Evolutionary conservation across 2,888 invertebrate genomes (phyloP).

Genomic region (Glaucopsyche alexis): DNA sequence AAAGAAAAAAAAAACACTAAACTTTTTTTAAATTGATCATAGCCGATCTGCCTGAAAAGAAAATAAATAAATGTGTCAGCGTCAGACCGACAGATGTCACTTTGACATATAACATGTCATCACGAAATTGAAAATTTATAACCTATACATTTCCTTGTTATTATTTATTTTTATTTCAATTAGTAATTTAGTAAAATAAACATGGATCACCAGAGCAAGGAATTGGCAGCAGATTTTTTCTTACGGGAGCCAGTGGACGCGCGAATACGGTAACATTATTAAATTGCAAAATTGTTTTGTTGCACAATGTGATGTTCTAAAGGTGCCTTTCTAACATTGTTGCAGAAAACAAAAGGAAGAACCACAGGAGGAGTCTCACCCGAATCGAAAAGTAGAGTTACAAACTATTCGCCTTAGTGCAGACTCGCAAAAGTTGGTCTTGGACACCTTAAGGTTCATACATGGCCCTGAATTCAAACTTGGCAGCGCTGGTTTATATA

Average conservation of each 20-base stretch:
- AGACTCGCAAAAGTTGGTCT: conserved; percentile 85
- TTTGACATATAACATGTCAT: conserved; percentile 20
- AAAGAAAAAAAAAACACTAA: too few relatives aligned
- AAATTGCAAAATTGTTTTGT: conserved; percentile 33
- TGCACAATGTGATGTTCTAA: conserved; percentile 41
- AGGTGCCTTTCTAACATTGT: conserved; percentile 22
- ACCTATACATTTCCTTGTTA: not conserved
- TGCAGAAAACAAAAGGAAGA: conserved; percentile 66
- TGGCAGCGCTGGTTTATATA: conserved; percentile 78
- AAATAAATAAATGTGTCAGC: not conserved
- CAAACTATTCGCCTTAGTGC: conserved; percentile 85
- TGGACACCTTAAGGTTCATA: conserved; percentile 86
- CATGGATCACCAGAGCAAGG: conserved; percentile 81
- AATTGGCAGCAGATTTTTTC: conserved; percentile 82
- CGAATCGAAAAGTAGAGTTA: conserved; percentile 85
- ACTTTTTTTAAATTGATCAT: too few relatives aligned
- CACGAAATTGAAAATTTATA: not conserved
- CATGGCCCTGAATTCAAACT: conserved; percentile 85
- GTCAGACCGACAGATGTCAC: conserved; percentile 1
- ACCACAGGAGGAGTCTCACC: conserved; percentile 69
- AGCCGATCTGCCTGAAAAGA: not conserved
- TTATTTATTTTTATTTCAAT: not conserved
- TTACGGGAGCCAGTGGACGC: conserved; percentile 81
- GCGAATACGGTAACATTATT: conserved; percentile 74
- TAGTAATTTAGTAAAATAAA: conserved; percentile 34